Base-by-base conservation (phyloP, 2,113 vertebrate species). In the Orycteropus afer region DNA sequence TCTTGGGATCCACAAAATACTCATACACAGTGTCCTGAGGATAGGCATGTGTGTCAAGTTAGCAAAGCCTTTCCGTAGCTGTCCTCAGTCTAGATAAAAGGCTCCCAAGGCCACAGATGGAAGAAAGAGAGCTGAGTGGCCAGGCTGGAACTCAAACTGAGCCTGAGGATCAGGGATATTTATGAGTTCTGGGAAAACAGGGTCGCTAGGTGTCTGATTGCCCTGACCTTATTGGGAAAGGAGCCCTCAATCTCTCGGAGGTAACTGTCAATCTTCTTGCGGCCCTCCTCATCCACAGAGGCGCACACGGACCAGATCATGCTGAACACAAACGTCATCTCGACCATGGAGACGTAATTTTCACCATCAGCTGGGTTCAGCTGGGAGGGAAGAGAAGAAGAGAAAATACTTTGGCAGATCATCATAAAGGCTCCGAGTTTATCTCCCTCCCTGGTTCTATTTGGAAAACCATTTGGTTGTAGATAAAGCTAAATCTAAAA, bases 241-340 rank as follows among this genome's bases (percentile, higher is more conserved):
- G 98, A 98, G n/a, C 98, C 98, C 40, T 99, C 99, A 2, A 99
- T 98, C 96, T 99, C 99, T 6, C 99, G 98, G 27, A 99, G 97
- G 96, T 98, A 99, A 77, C 96, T 98, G 97, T 99, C 99, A 0
- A 99, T 98, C 96, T 98, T 99, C 97, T 98, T 99, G 65, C 99
- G 98, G 40, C 99, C 98, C 2, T 99, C 98, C 92, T 99, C 99
- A 7, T 99, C 98, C 86, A 99, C 99, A 0, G 99, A 98, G 4
- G 99, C 99, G 20, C 99, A 99, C 51, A 99, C 96, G 0, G 99
- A 99, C 99, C 99, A 99, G 97, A 99, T 99, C 91, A 99, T 98
- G 94, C 99, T 99, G 98, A 99, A 99, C 91, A 98, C 96, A 91
- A 99, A 99, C 77, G 98, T 99, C 61, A 99, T 98, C 91, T 99